Base-by-base conservation (phyloP, 2,888 invertebrate genomes). In the Lasioglossum zephyrum region DNA sequence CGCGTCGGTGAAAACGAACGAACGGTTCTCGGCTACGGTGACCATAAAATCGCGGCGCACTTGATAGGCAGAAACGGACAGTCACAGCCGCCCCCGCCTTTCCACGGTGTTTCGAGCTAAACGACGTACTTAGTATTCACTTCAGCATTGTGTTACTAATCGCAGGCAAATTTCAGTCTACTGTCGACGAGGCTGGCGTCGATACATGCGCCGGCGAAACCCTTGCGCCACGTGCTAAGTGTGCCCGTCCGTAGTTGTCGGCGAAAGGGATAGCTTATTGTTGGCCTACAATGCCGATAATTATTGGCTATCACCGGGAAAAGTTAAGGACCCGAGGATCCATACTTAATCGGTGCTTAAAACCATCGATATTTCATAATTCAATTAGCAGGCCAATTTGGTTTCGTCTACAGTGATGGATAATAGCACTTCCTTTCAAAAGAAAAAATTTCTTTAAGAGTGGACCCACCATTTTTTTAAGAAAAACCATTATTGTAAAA, bases 61-160 rank as follows among this genome's bases (percentile, higher is more conserved):
- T 53, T 39, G 79, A 81, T 74, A 66, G 74, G 73, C 75, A 66
- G 86, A 84, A 84, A 66, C 77, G 74, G 57, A 39, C 39, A 26
- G 53, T 31, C 69, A 60, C 4, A 57, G 57, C n/a, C 57, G n/a
- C 36, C 9, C 22, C 18, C 36, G 22, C 66, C 66, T 69, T 75
- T 69, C 75, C 36, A 9, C 74, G 69, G 6, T 41, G 63, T 75
- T 82, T 66, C 47, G 57, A 41, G 73, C 73, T 83, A 84, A 90
- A 89, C 87, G 90, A 87, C 79, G 84, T 80, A 89, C 88, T 90
- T 90, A 86, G 90, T 90, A 90, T 90, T 90, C 90, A 81, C 87
- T 90, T 83, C 84, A 79, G 86, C 88, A 73, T 72, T 84, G 89
- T 78, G 87, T 85, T 88, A 82, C 87, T 90, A 90, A 89, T 90